Conservation (phyloP, 2,113 vertebrate genomes). For the Oncorhynchus gorbuscha region DNA sequence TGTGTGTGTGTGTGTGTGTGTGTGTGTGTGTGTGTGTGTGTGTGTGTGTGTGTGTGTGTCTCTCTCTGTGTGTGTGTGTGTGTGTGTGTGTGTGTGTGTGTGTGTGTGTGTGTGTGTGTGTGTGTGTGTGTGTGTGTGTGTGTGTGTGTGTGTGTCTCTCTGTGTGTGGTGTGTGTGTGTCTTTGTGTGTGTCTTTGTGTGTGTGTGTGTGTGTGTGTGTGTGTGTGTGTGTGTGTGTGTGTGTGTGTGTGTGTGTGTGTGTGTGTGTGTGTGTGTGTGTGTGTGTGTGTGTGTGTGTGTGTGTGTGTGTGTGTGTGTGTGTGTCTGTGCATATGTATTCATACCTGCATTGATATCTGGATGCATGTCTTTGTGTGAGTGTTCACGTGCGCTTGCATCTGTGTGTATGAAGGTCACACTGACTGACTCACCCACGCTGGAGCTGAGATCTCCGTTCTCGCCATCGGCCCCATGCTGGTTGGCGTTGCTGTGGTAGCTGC, state of each 20-base stretch:
- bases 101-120: too few relatives aligned
- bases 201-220: too few relatives aligned
- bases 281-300: neutral
- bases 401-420: slow-evolving; percentile 65
- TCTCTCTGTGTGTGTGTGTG: too few relatives aligned
- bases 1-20: too few relatives aligned
- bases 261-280: too few relatives aligned
- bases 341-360: neutral
- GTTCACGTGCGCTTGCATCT: neutral
- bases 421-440: slow-evolving; percentile 81
- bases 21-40: neutral
- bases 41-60: too few relatives aligned
- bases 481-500: slow-evolving; percentile 93
- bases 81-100: too few relatives aligned
- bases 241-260: too few relatives aligned
- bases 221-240: too few relatives aligned
- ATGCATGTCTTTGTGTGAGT: neutral
- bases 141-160: too few relatives aligned
- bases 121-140: neutral
- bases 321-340: slow-evolving; percentile 2
- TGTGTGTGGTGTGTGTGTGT: too few relatives aligned
- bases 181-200: too few relatives aligned
- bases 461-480: slow-evolving; percentile 90
- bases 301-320: neutral
- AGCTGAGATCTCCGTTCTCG: slow-evolving; percentile 96